phyloP scores from a whole-genome alignment of 2,797 vertebrate genomes.

The Melanotaenia boesemani region DNA sequence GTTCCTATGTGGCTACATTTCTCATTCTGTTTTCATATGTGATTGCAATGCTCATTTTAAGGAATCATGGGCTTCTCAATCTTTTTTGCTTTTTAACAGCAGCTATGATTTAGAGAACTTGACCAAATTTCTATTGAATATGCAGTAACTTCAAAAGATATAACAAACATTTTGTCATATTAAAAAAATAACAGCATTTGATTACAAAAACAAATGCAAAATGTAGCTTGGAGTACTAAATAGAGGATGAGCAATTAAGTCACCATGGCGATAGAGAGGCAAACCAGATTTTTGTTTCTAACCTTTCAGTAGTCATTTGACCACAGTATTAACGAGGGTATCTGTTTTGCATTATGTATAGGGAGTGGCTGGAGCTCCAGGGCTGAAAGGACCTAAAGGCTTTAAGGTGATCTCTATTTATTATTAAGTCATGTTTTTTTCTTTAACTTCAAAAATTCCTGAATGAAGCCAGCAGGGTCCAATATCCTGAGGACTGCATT shows the following conservation, averaged over 20 bases:
- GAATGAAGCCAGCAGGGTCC: no score
- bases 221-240: no score
- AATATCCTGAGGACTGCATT: no score
- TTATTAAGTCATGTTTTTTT: neutral
- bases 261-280: no score
- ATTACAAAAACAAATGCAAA: no score
- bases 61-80: neutral
- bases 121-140: neutral
- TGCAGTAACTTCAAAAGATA: neutral
- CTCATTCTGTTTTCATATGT: slow-evolving; percentile 30
- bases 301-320: no score
- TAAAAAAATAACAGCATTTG: neutral
- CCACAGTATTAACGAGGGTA: no score
- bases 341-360: slow-evolving; percentile 46
- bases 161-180: neutral
- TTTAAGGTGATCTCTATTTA: slow-evolving; percentile 69
- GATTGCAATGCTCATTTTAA: neutral
- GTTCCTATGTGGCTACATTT: slow-evolving; percentile 79
- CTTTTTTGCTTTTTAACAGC: neutral
- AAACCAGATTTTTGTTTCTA: no score
- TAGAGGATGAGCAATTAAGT: no score
- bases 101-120: neutral
- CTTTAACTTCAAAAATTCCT: neutral
- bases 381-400: slow-evolving; percentile 77
- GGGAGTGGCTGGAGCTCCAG: slow-evolving; percentile 73